Evolutionary conservation across 1,140 invertebrate genomes (phyloP).

Genomic region (Anoplophora glabripennis): DNA sequence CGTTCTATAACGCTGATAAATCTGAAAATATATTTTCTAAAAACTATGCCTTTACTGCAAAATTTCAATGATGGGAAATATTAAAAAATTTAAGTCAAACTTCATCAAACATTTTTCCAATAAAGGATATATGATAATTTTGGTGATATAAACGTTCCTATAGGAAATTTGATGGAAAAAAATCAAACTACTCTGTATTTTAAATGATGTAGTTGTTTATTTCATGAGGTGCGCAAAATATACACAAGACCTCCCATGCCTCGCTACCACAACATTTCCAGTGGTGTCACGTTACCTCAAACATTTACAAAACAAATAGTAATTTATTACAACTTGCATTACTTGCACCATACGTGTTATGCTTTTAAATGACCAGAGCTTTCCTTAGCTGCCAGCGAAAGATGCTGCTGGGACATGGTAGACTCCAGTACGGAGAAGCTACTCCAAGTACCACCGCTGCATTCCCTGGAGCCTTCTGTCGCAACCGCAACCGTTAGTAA

Average conservation of each 20-base stretch:
- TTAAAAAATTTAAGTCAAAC: too few species aligned
- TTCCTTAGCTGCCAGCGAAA: conserved; percentile 34
- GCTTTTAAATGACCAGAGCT: conserved; percentile 25
- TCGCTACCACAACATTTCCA: background rate
- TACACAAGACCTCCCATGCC: background rate
- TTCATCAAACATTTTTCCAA: too few species aligned
- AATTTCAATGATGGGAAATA: too few species aligned
- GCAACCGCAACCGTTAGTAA: background rate
- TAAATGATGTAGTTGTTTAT: too few species aligned
- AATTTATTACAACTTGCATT: conserved; percentile 5
- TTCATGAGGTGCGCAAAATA: background rate
- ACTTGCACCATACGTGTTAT: conserved; percentile 13
- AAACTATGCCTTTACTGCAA: too few species aligned
- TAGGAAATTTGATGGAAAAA: too few species aligned
- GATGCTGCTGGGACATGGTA: conserved; percentile 51
- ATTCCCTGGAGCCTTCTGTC: conserved; percentile 41
- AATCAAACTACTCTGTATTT: too few species aligned
- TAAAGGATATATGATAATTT: too few species aligned
- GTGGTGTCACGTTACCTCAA: conserved; percentile 4
- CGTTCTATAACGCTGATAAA: too few species aligned
- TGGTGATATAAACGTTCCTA: too few species aligned
- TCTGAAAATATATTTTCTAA: too few species aligned
- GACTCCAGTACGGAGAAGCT: conserved; percentile 52
- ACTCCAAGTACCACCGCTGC: conserved; percentile 45
- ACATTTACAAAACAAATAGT: conserved; percentile 1